These are phyloP conservation scores for Poecilus cupreus DNA, from an alignment of 2,888 invertebrate genomes.

Conservation along the genomic window DNA sequence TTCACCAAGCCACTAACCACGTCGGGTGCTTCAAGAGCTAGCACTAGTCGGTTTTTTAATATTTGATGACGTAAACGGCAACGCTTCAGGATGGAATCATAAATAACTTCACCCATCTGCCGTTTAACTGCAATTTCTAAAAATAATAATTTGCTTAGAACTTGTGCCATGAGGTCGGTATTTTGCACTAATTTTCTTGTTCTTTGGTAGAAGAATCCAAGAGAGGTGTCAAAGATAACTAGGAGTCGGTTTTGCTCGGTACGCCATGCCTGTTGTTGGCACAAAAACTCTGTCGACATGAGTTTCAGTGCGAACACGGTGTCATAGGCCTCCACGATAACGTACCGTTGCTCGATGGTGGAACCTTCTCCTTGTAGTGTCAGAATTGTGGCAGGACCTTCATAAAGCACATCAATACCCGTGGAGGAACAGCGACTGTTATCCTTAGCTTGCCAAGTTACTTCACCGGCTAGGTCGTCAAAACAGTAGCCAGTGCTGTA, in stretches of 20 bases:
- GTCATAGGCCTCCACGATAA: slow-evolving; percentile 34
- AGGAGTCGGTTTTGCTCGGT: slow-evolving; percentile 36
- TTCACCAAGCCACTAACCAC: slow-evolving; percentile 4
- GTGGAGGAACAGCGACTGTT: not conserved
- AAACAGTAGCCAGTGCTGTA: slow-evolving; percentile 15
- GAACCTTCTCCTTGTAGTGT: not conserved
- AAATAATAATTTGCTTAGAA: slow-evolving; percentile 32
- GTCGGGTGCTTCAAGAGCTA: slow-evolving; percentile 24
- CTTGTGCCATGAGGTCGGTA: slow-evolving; percentile 40
- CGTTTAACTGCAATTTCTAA: slow-evolving; percentile 40
- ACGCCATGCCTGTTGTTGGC: slow-evolving; percentile 33
- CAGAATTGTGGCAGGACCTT: slow-evolving; percentile 32
- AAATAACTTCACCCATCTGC: slow-evolving; percentile 28
- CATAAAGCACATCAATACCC: slow-evolving; percentile 32
- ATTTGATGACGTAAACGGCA: slow-evolving; percentile 30
- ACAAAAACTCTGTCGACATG: not conserved
- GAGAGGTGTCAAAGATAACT: slow-evolving; percentile 8
- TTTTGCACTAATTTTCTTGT: slow-evolving; percentile 1
- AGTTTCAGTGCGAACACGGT: slow-evolving; percentile 33
- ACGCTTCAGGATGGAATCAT: slow-evolving; percentile 36
- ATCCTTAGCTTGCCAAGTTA: not conserved
- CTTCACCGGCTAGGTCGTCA: slow-evolving; percentile 46
- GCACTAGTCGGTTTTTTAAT: not conserved
- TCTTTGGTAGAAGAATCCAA: not conserved
- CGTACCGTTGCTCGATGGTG: not conserved